Percentiles rank a stretch among this genome's conserved stretches.
Conservation (phyloP, 2,797 vertebrate genomes). For the Cichlasoma orientale region DNA sequence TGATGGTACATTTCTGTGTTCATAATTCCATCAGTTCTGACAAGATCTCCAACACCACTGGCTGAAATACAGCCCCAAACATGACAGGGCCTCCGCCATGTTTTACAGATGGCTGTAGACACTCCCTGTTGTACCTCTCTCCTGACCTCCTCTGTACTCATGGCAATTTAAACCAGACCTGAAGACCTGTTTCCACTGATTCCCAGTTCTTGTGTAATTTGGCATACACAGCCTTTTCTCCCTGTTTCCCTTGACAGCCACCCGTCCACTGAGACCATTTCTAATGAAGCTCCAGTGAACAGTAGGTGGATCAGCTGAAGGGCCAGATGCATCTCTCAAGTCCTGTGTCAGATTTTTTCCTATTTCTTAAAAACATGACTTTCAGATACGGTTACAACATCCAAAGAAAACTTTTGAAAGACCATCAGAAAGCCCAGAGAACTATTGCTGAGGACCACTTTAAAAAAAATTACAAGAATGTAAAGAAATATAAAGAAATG, state of each 20-base stretch:
- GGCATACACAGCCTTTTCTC: too few species aligned
- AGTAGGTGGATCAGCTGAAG: background rate
- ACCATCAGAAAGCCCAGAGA: background rate
- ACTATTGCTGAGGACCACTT: background rate
- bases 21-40: background rate
- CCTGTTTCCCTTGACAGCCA: background rate
- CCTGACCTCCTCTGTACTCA: too few species aligned
- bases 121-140: too few species aligned
- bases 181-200: too few species aligned
- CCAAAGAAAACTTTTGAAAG: background rate
- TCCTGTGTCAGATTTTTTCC: background rate
- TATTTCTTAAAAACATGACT: background rate
- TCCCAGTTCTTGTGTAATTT: too few species aligned
- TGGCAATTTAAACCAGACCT: too few species aligned
- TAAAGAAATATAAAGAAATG: background rate
- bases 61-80: too few species aligned
- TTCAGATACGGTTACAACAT: background rate
- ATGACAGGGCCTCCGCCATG: too few species aligned
- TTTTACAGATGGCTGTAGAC: too few species aligned
- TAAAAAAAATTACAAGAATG: fast-evolving
- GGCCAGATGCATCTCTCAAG: background rate
- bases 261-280: background rate
- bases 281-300: background rate
- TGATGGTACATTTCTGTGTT: background rate
- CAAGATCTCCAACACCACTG: too few species aligned